Base-by-base conservation (phyloP, 2,797 vertebrate species). In the Falco novaeseelandiae region DNA sequence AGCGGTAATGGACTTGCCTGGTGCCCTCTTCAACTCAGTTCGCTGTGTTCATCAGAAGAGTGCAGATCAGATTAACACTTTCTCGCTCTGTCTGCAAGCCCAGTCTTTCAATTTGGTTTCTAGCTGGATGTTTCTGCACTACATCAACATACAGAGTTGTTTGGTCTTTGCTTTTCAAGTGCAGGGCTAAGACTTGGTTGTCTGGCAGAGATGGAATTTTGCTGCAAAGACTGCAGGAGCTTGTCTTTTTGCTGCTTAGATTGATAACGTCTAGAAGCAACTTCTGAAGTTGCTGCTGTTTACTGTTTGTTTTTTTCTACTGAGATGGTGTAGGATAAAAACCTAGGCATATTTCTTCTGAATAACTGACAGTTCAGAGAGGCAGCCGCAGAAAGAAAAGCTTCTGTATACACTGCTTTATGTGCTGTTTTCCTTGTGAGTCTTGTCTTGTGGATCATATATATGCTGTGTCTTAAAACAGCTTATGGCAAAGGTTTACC, bases 21-120 rank as follows among this genome's bases (percentile, higher is more conserved):
- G 77, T 97, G 91, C 96, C 69, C 87, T 93, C 92, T 96, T 95
- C 96, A 95, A 48, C 90, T 95, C 85, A 62, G 11, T 83, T 87
- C 70, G 36, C 46, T 77, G 65, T 49, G 25, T 72, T 83, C 83
- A 84, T 93, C 86, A 79, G 87, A 82, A 73, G 48, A 15, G 63
- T 32, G 57, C 91, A 93, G 69, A 96, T 92, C 91, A 90, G 65
- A 93, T 97, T 89, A 95, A 95, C 74, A 42, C 87, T 90, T 95
- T 90, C 58, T 84, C 54, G 9, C 30, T 87, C 83, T 80, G 67
- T 87, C 93, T 96, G 87, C 77, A 91, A 81, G 52, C 87, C 59
- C 27, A 46, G 2, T 89, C 81, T 94, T 90, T 90, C 69, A 58
- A 1, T 80, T 94, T 85, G 72, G 5, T 94, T 94, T 94, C 89